Conservation (phyloP, 2,888 invertebrate species). For the Acrobasis consociella region DNA sequence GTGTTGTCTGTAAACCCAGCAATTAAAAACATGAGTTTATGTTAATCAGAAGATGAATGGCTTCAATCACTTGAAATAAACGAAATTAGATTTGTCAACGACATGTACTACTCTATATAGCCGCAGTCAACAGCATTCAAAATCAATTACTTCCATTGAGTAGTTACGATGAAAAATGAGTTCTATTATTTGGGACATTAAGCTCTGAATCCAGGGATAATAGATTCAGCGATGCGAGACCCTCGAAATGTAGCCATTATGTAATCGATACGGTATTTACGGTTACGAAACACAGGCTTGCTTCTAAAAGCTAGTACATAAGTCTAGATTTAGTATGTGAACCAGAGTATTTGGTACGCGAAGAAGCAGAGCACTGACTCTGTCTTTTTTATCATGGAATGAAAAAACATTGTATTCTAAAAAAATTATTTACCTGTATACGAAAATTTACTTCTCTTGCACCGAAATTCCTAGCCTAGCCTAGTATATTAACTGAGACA, state of each 20-base stretch:
- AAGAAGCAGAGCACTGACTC: too few species aligned
- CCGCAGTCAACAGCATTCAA: not conserved
- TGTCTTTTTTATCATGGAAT: too few species aligned
- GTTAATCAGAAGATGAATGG: not conserved
- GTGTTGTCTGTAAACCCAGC: not conserved
- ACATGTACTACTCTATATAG: not conserved
- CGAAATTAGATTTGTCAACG: slow-evolving; percentile 2
- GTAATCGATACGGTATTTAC: not conserved
- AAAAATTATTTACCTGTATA: too few species aligned
- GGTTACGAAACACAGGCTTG: not conserved
- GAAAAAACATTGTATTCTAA: too few species aligned
- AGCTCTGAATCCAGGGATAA: slow-evolving; percentile 16
- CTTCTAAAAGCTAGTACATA: not conserved
- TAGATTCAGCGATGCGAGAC: not conserved
- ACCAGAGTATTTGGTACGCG: too few species aligned
- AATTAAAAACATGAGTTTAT: not conserved
- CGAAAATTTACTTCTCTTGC: too few species aligned
- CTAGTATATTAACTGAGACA: too few species aligned
- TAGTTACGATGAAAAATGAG: slow-evolving; percentile 25
- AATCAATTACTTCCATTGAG: slow-evolving; percentile 27
- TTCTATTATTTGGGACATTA: slow-evolving; percentile 22
- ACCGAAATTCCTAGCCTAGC: too few species aligned
- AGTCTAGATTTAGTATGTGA: too few species aligned
- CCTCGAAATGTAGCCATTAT: not conserved
- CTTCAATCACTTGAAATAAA: slow-evolving; percentile 1